These are phyloP conservation scores for Laterallus jamaicensis DNA, from an alignment of 2,113 vertebrate species.

Conservation along the genomic window DNA sequence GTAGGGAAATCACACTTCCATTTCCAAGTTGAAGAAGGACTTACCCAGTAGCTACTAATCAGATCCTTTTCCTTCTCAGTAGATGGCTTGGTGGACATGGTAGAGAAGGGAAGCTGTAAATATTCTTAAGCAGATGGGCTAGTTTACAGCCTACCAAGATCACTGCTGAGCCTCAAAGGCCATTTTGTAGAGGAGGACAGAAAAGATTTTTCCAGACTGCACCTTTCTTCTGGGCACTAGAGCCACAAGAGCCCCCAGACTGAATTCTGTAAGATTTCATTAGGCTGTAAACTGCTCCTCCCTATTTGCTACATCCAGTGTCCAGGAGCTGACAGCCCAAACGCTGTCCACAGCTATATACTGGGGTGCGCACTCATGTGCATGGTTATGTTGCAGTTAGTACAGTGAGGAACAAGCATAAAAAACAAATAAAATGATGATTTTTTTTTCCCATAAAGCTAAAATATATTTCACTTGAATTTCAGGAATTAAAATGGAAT, in stretches of 20 bases:
- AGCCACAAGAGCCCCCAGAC: background rate
- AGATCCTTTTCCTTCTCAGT: background rate
- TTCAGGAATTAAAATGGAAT: background rate
- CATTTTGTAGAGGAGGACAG: background rate
- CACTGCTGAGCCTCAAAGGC: background rate
- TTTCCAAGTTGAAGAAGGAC: background rate
- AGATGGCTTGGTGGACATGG: background rate
- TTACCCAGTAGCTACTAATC: background rate
- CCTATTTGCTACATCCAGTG: background rate
- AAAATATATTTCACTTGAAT: background rate
- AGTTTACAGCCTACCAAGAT: background rate
- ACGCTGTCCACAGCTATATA: background rate
- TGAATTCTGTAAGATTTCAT: background rate
- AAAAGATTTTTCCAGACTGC: background rate
- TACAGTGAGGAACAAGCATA: background rate
- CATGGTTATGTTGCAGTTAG: background rate
- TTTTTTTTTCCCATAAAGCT: background rate
- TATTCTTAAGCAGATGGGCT: background rate
- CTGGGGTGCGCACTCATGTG: rapidly evolving
- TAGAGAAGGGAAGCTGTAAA: background rate
- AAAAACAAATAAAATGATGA: background rate
- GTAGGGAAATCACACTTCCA: background rate
- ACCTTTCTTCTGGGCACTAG: background rate
- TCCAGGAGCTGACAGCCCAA: background rate
- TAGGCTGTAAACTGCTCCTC: background rate